These are phyloP conservation scores for Pachydiplax longipennis DNA, from an alignment of 2,888 invertebrate genomes.

Conservation along the genomic window DNA sequence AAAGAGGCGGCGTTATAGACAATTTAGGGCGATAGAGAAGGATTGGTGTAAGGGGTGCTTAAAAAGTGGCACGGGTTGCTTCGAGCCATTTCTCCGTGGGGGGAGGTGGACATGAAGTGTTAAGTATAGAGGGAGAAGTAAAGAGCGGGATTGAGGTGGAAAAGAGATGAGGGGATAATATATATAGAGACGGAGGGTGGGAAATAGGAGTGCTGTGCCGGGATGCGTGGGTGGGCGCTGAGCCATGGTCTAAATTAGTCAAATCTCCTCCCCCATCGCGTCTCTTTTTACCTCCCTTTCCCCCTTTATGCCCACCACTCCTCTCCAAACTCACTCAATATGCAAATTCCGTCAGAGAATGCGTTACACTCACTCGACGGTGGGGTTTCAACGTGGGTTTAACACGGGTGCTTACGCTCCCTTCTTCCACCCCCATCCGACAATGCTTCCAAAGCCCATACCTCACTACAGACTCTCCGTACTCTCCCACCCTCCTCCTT, in stretches of 20 bases:
- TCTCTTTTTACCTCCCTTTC: not conserved
- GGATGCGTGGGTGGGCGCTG: conserved; percentile 19
- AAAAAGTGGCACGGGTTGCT: not conserved
- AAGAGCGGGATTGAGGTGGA: not conserved
- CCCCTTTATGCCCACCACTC: not conserved
- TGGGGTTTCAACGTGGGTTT: conserved; percentile 24
- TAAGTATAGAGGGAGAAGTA: not conserved
- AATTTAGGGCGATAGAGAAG: conserved; percentile 17
- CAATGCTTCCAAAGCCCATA: not conserved
- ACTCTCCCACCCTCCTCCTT: not conserved
- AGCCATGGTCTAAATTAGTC: conserved; percentile 42
- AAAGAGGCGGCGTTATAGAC: not conserved
- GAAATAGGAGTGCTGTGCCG: not conserved
- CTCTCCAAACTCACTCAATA: conserved; percentile 26
- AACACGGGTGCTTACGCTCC: conserved; percentile 43
- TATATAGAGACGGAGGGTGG: not conserved
- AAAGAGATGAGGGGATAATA: not conserved
- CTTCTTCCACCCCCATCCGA: not conserved
- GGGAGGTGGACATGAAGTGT: not conserved
- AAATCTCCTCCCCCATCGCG: not conserved
- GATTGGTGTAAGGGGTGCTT: conserved; percentile 8
- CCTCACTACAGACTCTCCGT: not conserved
- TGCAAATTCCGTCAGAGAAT: conserved; percentile 35
- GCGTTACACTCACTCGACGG: conserved; percentile 35
- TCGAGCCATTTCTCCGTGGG: not conserved